phyloP scores from a whole-genome alignment of 2,888 invertebrate species.

The Meiosimyza platycephala region DNA sequence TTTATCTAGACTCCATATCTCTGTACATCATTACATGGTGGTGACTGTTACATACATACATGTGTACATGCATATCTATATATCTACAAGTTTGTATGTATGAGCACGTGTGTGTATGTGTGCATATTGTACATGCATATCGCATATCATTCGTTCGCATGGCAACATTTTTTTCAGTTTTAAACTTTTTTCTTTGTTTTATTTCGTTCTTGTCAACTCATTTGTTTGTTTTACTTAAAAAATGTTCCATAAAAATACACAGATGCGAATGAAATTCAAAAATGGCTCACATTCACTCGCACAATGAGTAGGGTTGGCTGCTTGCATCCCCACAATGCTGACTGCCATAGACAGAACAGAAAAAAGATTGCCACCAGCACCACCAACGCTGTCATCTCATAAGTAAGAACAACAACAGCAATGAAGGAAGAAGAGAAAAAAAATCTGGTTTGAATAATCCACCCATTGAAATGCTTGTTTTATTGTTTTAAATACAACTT shows the following conservation, averaged over 20 bases:
- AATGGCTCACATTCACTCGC: constrained; percentile 24
- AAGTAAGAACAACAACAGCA: constrained; percentile 20
- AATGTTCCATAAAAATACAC: constrained; percentile 35
- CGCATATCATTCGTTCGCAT: constrained; percentile 36
- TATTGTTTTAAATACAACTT: constrained; percentile 29
- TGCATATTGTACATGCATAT: constrained; percentile 38
- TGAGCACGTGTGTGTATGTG: constrained; percentile 18
- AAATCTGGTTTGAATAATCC: constrained; percentile 36
- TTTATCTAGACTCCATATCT: constrained; percentile 42
- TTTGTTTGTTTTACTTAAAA: constrained; percentile 40
- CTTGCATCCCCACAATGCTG: too few relatives aligned
- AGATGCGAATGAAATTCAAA: constrained; percentile 40
- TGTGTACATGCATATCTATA: constrained; percentile 18
- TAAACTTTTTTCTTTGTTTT: constrained; percentile 35
- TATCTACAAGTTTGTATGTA: constrained; percentile 4
- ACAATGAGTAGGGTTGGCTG: neutral
- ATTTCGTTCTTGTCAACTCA: constrained; percentile 38
- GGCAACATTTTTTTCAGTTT: constrained; percentile 36
- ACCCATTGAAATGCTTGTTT: constrained; percentile 14
- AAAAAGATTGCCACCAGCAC: constrained; percentile 36
- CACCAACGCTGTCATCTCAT: constrained; percentile 42
- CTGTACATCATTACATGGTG: constrained; percentile 17
- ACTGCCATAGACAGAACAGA: neutral
- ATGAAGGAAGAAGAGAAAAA: constrained; percentile 42
- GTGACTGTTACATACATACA: neutral